Evolutionary conservation across 2,113 vertebrate species (phyloP).

Genomic region (Xiphias gladius): DNA sequence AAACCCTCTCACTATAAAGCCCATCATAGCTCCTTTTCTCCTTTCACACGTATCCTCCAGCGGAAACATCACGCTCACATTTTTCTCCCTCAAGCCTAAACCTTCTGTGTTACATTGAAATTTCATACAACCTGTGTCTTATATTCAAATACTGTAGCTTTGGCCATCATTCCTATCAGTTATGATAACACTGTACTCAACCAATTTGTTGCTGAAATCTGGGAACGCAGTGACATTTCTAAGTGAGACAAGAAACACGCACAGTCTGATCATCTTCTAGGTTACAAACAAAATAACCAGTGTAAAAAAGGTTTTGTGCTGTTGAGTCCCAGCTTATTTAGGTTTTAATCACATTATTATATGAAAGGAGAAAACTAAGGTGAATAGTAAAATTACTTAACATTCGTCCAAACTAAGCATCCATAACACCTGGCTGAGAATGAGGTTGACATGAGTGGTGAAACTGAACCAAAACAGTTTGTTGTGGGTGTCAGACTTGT

Average conservation of each 20-base stretch:
- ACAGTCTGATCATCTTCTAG: too few species aligned
- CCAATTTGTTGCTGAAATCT: not conserved
- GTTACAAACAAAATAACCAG: not conserved
- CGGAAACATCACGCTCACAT: conserved; percentile 19
- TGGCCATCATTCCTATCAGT: not conserved
- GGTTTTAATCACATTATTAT: not conserved
- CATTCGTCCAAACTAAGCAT: not conserved
- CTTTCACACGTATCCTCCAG: conserved; percentile 18
- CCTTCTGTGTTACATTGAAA: not conserved
- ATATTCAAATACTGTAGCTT: not conserved
- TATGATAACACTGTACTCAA: not conserved
- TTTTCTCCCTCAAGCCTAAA: not conserved
- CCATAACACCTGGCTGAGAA: not conserved
- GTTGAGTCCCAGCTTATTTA: not conserved
- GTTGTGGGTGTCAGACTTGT: too few species aligned
- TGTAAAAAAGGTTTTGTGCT: not conserved
- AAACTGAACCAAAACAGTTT: not conserved
- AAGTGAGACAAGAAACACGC: not conserved
- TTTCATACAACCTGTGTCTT: not conserved
- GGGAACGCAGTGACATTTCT: not conserved
- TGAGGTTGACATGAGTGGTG: not conserved
- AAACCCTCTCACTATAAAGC: conserved; percentile 44
- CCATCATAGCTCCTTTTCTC: conserved; percentile 28
- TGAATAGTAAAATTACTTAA: not conserved
- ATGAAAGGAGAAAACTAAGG: not conserved